A percentile compares a stretch with the other conserved stretches of the same genome.
phyloP scores from a whole-genome alignment of 2,113 vertebrate genomes.

The Ameiurus melas region DNA sequence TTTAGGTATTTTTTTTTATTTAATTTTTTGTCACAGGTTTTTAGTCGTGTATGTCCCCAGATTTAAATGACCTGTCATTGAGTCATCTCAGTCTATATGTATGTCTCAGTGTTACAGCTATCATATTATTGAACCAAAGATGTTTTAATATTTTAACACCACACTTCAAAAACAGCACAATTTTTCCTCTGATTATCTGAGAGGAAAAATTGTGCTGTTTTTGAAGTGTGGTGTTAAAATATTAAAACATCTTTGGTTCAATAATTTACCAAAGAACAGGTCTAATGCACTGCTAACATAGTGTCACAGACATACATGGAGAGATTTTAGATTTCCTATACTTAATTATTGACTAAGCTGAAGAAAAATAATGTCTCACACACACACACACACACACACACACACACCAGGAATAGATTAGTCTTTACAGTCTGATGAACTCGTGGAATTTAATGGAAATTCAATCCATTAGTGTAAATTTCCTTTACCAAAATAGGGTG shows the following conservation, averaged over 20 bases:
- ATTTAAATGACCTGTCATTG: background rate
- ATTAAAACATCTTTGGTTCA: background rate
- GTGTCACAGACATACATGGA: background rate
- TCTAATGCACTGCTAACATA: background rate
- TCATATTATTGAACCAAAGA: too few relatives aligned
- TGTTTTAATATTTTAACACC: too few relatives aligned
- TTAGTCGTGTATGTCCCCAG: background rate
- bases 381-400: background rate
- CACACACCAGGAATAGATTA: background rate
- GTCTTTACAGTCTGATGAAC: background rate
- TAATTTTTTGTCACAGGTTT: background rate
- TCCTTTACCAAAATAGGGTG: background rate
- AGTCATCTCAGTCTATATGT: background rate
- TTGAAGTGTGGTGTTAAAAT: background rate
- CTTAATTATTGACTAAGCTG: background rate
- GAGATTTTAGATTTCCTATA: background rate
- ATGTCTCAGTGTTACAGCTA: background rate
- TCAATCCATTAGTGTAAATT: background rate
- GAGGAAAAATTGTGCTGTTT: background rate
- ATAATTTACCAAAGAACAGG: background rate
- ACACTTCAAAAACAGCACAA: too few relatives aligned
- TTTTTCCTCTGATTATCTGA: too few relatives aligned
- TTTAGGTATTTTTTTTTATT: background rate
- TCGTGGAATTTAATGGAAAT: background rate
- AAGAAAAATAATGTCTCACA: background rate